A percentile compares a stretch with the other conserved stretches of the same genome.
Conservation (phyloP, 2,888 invertebrate genomes). For the Drosophila antonietae region DNA sequence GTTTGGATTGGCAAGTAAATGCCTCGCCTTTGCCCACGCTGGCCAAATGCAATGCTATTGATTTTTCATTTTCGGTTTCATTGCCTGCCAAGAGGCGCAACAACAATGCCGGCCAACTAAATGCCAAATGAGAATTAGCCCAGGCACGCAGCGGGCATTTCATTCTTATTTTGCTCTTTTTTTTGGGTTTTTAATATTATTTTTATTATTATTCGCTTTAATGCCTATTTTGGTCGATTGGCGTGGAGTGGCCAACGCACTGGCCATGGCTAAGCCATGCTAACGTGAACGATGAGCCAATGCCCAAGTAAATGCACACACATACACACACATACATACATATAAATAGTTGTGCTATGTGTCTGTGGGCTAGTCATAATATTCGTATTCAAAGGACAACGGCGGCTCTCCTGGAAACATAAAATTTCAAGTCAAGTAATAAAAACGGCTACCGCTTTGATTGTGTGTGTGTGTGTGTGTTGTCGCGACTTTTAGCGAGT, state of each 20-base stretch:
- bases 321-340: conserved; percentile 18
- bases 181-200: conserved; percentile 22
- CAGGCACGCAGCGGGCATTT: conserved; percentile 57
- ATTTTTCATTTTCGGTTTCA: conserved; percentile 72
- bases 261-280: conserved; percentile 51
- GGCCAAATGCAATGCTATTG: conserved; percentile 76
- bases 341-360: conserved; percentile 5
- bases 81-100: conserved; percentile 52
- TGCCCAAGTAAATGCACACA: conserved; percentile 6
- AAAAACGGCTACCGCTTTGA: conserved; percentile 46
- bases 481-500: conserved; percentile 55
- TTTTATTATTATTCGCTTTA: conserved; percentile 63
- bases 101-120: conserved; percentile 41
- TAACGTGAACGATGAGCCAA: conserved; percentile 60
- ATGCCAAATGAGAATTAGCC: conserved; percentile 68
- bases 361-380: conserved; percentile 60
- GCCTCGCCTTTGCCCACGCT: conserved; percentile 38
- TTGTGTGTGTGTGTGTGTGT: conserved; percentile 19
- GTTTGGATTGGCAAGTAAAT: conserved; percentile 24
- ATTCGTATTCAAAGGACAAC: conserved; percentile 63
- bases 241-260: conserved; percentile 39
- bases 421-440: conserved; percentile 60
- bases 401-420: conserved; percentile 58
- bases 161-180: background rate
- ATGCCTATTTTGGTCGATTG: conserved; percentile 61